A percentile compares a stretch with the other conserved stretches of the same genome.
phyloP scores from a whole-genome alignment of 2,797 vertebrate species.

The Semotilus atromaculatus region DNA sequence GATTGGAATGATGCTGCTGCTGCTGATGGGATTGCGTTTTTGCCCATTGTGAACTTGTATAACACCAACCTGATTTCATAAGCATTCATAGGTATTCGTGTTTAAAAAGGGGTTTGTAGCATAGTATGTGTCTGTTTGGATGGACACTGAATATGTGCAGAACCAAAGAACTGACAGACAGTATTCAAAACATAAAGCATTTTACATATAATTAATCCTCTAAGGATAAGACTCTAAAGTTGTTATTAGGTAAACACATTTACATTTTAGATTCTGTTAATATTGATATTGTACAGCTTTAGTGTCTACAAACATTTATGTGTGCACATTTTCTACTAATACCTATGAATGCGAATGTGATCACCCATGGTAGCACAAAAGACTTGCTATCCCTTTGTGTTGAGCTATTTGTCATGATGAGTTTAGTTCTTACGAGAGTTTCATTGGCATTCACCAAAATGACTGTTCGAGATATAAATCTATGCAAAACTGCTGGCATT shows the following conservation, averaged over 20 bases:
- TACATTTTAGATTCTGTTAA: not conserved
- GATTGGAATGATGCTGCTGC: slow-evolving; percentile 50
- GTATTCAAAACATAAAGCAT: not conserved
- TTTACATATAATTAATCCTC: not conserved
- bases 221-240: not conserved
- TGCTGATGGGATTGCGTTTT: slow-evolving; percentile 54
- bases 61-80: slow-evolving; percentile 57
- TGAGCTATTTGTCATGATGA: slow-evolving; percentile 37
- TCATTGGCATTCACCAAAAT: slow-evolving; percentile 41
- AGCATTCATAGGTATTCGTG: slow-evolving; percentile 3
- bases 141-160: not conserved
- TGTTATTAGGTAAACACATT: not conserved
- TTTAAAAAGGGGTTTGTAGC: not conserved
- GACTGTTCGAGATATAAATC: slow-evolving; percentile 17
- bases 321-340: slow-evolving; percentile 9
- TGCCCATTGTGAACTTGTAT: slow-evolving; percentile 67
- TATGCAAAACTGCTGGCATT: slow-evolving; percentile 5
- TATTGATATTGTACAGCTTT: slow-evolving; percentile 9
- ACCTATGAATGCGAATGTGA: slow-evolving; percentile 32
- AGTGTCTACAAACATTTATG: slow-evolving; percentile 15
- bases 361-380: slow-evolving; percentile 17
- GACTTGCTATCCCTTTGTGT: slow-evolving; percentile 30
- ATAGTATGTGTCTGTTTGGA: not conserved
- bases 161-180: not conserved
- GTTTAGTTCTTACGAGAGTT: slow-evolving; percentile 32